A percentile compares a stretch with the other conserved stretches of the same genome.
Conservation (phyloP, 2,797 vertebrate genomes). For the Chloroceryle inda region DNA sequence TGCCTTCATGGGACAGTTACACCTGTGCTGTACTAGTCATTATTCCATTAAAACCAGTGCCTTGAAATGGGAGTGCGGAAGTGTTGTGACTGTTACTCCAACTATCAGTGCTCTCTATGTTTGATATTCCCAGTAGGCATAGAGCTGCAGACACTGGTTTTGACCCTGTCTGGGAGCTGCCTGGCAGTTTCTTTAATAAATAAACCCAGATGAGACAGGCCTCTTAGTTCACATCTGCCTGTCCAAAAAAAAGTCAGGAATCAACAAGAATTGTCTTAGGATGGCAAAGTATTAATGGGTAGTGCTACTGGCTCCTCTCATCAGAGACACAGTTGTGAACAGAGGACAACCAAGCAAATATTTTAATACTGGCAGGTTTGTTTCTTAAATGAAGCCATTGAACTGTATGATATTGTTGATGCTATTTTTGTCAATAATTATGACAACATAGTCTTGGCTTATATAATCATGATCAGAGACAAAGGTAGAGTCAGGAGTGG, state of each 20-base stretch:
- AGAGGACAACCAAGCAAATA: background rate
- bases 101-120: rapidly evolving
- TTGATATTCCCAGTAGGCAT: background rate
- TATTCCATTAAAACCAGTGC: background rate
- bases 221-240: background rate
- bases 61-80: background rate
- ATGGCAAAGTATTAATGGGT: background rate
- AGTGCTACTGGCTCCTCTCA: rapidly evolving
- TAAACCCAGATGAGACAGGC: background rate
- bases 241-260: background rate
- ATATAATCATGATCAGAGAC: background rate
- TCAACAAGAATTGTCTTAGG: background rate
- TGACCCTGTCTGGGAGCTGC: background rate
- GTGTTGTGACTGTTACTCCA: rapidly evolving
- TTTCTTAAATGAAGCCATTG: background rate
- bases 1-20: background rate
- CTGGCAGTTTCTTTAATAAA: background rate
- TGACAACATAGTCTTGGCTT: background rate
- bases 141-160: background rate
- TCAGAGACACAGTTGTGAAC: background rate
- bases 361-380: background rate
- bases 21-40: background rate
- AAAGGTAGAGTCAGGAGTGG: background rate
- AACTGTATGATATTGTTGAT: background rate
- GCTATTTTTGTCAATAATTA: background rate